phyloP scores from a whole-genome alignment of 2,888 invertebrate species.

The Stictocephala bisonia region DNA sequence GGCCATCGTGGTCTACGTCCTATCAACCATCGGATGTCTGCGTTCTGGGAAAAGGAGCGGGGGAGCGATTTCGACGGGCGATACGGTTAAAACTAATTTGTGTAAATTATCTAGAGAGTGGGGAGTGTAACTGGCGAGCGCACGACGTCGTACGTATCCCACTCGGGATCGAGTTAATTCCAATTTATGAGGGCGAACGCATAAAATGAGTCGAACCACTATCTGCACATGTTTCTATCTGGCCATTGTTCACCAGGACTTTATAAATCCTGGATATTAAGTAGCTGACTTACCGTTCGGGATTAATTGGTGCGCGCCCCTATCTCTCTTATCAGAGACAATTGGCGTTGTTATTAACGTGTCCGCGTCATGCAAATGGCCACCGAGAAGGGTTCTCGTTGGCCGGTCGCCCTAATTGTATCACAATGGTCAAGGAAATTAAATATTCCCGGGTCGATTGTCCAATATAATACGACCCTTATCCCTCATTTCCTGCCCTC shows the following conservation, averaged over 20 bases:
- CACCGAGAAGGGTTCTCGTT: conserved; percentile 10
- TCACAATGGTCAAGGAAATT: conserved; percentile 34
- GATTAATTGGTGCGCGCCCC: conserved; percentile 7
- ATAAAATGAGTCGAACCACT: too few species aligned
- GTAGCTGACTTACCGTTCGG: too few species aligned
- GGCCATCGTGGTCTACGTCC: too few species aligned
- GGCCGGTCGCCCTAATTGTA: conserved; percentile 18
- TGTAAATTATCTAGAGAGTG: too few species aligned
- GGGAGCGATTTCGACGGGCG: not conserved
- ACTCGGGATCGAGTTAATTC: conserved; percentile 3
- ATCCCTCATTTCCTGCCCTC: conserved; percentile 1
- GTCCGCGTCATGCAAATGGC: conserved; percentile 30
- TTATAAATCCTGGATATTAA: conserved; percentile 1
- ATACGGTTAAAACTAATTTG: conserved; percentile 34
- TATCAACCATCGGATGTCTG: not conserved
- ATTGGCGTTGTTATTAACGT: conserved; percentile 12
- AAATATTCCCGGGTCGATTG: conserved; percentile 27
- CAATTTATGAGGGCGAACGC: not conserved
- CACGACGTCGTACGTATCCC: not conserved
- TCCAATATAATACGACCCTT: conserved; percentile 19
- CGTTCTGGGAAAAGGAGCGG: not conserved
- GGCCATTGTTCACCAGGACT: not conserved
- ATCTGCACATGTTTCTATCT: not conserved
- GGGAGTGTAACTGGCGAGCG: not conserved
- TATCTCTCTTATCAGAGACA: not conserved